These are phyloP conservation scores for Eubucco bourcierii DNA, from an alignment of 2,113 vertebrate species.

Conservation along the genomic window DNA sequence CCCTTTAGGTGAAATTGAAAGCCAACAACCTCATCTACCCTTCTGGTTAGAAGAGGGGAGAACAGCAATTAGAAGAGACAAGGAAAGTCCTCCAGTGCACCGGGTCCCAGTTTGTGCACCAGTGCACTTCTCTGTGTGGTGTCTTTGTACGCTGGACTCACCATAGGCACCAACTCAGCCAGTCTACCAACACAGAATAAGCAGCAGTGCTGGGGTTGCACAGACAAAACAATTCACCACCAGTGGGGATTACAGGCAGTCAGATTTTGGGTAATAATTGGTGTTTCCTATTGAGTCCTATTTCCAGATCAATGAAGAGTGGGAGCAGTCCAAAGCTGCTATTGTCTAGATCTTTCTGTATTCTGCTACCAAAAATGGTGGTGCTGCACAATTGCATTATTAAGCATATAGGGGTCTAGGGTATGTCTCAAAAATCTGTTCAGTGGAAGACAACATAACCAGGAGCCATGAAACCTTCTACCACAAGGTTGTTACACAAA, in stretches of 20 bases:
- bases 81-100: not conserved
- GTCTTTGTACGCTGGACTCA: not conserved
- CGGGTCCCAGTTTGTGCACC: too few relatives aligned
- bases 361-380: not conserved
- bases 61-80: not conserved
- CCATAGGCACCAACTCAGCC: not conserved
- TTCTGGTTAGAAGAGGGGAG: not conserved
- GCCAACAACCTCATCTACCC: not conserved
- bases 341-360: not conserved
- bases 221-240: not conserved
- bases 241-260: not conserved
- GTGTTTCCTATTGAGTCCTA: not conserved
- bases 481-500: not conserved
- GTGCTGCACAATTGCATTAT: not conserved
- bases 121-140: not conserved
- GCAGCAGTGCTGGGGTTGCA: not conserved
- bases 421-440: not conserved
- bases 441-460: not conserved
- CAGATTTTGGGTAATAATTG: not conserved
- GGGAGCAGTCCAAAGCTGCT: not conserved
- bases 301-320: not conserved
- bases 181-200: not conserved
- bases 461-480: not conserved
- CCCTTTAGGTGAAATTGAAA: not conserved
- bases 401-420: not conserved